Percentiles rank a stretch among this genome's conserved stretches.
Evolutionary conservation across 2,797 vertebrate genomes (phyloP).

Genomic region (Aeoliscus strigatus): DNA sequence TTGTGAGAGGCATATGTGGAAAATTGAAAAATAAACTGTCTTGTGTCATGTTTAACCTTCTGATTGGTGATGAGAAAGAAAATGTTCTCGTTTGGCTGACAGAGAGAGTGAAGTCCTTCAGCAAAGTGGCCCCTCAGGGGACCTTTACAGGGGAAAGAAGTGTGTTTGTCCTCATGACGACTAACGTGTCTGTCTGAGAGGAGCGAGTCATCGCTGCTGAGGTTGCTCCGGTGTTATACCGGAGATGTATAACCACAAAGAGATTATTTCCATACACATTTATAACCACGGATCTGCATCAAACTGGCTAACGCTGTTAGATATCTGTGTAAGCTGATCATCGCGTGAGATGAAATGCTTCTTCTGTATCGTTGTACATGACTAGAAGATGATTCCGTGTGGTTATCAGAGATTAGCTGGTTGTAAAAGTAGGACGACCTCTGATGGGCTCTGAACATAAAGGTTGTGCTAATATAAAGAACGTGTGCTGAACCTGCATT

Average conservation of each 20-base stretch:
- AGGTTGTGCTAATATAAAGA: too few species aligned
- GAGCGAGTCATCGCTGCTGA: slow-evolving; percentile 7
- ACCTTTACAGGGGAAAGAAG: slow-evolving; percentile 20
- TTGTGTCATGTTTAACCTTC: slow-evolving; percentile 13
- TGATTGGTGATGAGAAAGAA: slow-evolving; percentile 11
- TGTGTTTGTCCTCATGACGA: slow-evolving; percentile 16
- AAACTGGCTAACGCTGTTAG: slow-evolving; percentile 7
- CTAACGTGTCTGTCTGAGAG: slow-evolving; percentile 18
- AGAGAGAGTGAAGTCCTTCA: slow-evolving; percentile 18
- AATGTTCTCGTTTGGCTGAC: slow-evolving; percentile 10
- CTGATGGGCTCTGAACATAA: too few species aligned
- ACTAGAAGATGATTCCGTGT: too few species aligned
- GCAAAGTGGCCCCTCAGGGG: slow-evolving; percentile 21
- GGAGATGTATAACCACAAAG: slow-evolving; percentile 12
- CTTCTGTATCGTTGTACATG: too few species aligned
- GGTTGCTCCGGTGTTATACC: slow-evolving; percentile 15
- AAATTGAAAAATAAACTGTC: background rate
- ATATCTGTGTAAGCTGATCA: slow-evolving; percentile 19
- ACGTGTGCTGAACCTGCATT: slow-evolving; percentile 4
- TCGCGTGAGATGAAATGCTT: slow-evolving; percentile 2
- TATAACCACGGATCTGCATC: slow-evolving; percentile 3
- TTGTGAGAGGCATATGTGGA: slow-evolving; percentile 15
- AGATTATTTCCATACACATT: slow-evolving; percentile 4
- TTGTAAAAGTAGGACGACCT: too few species aligned
- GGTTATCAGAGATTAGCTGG: too few species aligned